Evolutionary conservation across 2,113 vertebrate species (phyloP).

Genomic region (Hemicordylus capensis): DNA sequence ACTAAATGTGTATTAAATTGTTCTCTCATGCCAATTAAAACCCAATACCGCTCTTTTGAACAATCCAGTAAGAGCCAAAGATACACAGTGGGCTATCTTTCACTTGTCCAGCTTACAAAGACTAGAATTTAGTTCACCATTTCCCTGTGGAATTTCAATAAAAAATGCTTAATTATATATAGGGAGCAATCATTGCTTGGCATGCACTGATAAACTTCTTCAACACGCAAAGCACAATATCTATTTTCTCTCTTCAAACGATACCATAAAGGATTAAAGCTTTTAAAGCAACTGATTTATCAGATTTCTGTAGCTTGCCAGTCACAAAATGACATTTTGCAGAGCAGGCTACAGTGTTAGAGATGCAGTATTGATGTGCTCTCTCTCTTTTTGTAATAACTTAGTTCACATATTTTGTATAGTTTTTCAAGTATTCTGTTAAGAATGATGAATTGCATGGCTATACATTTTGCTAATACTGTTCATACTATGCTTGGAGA

Average conservation of each 20-base stretch:
- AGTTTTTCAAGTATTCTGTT: too few relatives aligned
- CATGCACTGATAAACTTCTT: neutral
- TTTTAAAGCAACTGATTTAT: neutral
- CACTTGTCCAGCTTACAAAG: slow-evolving; percentile 21
- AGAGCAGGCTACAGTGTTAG: slow-evolving; percentile 25
- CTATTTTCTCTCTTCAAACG: slow-evolving; percentile 7
- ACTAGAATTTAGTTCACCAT: slow-evolving; percentile 26
- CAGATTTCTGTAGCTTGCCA: neutral
- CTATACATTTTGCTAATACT: too few relatives aligned
- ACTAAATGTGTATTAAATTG: slow-evolving; percentile 15
- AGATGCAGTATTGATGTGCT: too few relatives aligned
- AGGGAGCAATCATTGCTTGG: slow-evolving; percentile 1
- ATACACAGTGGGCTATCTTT: neutral
- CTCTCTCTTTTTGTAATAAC: too few relatives aligned
- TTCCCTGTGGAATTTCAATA: neutral
- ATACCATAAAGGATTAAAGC: slow-evolving; percentile 6
- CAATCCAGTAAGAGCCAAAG: neutral
- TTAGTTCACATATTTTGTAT: too few relatives aligned
- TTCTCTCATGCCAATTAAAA: slow-evolving; percentile 26
- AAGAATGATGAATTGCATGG: too few relatives aligned
- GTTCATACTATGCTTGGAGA: too few relatives aligned
- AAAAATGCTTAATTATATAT: slow-evolving; percentile 23
- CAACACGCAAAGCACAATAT: slow-evolving; percentile 12
- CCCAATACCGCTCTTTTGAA: slow-evolving; percentile 9
- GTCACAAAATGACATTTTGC: slow-evolving; percentile 30